phyloP scores from a whole-genome alignment of 2,113 vertebrate genomes.

The Catharus bicknelli region DNA sequence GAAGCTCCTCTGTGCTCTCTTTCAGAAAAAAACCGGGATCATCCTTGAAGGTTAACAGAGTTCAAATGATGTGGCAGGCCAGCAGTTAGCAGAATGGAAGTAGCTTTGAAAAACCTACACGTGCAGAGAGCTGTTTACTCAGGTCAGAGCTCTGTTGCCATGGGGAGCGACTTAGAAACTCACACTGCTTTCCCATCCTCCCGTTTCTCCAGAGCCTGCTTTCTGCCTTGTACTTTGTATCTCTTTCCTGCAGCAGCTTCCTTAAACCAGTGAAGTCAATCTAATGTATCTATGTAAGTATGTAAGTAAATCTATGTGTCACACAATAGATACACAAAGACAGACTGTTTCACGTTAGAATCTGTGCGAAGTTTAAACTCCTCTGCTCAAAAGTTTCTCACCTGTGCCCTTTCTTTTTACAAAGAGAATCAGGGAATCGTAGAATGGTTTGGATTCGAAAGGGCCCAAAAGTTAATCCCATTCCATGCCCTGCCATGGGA shows the following conservation, averaged over 20 bases:
- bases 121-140: background rate
- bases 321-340: background rate
- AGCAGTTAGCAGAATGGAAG: background rate
- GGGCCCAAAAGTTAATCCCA: background rate
- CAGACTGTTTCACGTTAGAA: background rate
- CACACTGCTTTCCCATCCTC: background rate
- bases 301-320: background rate
- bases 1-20: background rate
- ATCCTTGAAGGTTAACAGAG: conserved; percentile 29
- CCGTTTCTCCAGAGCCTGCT: background rate
- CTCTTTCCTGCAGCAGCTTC: background rate
- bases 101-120: background rate
- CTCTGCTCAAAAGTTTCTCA: background rate
- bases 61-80: background rate
- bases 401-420: background rate
- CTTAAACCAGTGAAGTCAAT: background rate
- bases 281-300: background rate
- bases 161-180: conserved; percentile 17
- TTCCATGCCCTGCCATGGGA: background rate
- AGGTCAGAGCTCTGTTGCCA: background rate
- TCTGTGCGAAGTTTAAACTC: background rate
- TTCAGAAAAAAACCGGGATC: background rate
- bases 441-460: background rate
- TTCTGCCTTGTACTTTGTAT: background rate
- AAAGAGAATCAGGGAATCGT: background rate